Evolutionary conservation across 37 sponge, comb jelly and placozoan genomes (phyloP), one percentile per base, ranked within the genome.

Genomic region (Bolinopsis microptera): DNA sequence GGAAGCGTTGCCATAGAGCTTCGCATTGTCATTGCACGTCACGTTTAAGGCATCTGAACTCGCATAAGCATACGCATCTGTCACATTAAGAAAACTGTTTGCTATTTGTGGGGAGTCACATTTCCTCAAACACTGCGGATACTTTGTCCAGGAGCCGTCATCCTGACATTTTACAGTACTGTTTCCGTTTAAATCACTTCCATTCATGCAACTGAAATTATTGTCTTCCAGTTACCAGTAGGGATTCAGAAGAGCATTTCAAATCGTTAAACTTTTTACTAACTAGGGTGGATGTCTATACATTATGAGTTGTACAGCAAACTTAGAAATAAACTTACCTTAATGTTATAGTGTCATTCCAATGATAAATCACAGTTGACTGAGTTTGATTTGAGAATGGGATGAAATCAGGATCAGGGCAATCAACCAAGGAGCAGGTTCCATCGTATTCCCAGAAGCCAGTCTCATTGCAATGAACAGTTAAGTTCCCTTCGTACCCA

Each of bases 11-110:
- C 37, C 80, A 32, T 77, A 36, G 21, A 77, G 80, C 32, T 35
- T 77, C 21, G 80, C 80, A 35, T 77, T 77, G 80, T 77, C 80
- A 31, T 77, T 77, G 35, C 80, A 77, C 18, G 80, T 77, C 2
- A 77, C 80, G 18, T 35, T 32, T 8, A 34, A 34, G 33, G 33
- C 33, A 18, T 34, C 16, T 27, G 28, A 16, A 36, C 32, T 77
- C 1, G 80, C 21, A 36, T 35, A 77, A 22, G 80, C 5, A 2
- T 25, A 32, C 21, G 35, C 36, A 34, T 32, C 33, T 48, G 61
- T 48, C 13, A 48, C 18, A 16, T 27, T 32, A 1, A 35, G 13
- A 18, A 34, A 16, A 18, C 34, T 77, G 36, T 77, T 32, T 77
- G 34, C 35, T 77, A 77, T 77, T 34, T 77, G 1, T 33, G 80